phyloP scores from a whole-genome alignment of 2,797 vertebrate genomes.

The Hapalemur alaotrensis region DNA sequence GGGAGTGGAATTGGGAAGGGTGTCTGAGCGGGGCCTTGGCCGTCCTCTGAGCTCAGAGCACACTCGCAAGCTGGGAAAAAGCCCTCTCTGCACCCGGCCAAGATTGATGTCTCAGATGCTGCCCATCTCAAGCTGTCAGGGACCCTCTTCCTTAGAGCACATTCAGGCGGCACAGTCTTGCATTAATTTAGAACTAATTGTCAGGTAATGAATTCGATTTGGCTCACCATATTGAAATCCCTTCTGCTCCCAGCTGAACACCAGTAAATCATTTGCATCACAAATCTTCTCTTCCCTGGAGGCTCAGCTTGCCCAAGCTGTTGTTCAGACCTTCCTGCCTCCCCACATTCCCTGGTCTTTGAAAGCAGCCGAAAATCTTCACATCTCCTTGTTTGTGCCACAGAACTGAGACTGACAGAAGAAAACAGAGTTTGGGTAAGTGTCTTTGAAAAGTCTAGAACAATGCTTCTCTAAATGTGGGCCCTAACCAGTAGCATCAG shows the following conservation, averaged over 20 bases:
- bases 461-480: background rate
- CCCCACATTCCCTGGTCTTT: background rate
- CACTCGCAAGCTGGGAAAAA: background rate
- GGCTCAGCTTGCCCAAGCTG: slow-evolving; percentile 64
- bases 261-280: slow-evolving; percentile 79
- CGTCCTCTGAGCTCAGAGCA: background rate
- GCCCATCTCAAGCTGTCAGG: slow-evolving; percentile 67
- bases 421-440: background rate
- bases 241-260: slow-evolving; percentile 69
- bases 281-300: slow-evolving; percentile 73
- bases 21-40: background rate
- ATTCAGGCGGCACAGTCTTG: slow-evolving; percentile 49
- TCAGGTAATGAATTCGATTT: slow-evolving; percentile 82
- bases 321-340: slow-evolving; percentile 58
- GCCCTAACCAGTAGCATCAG: background rate
- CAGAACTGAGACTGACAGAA: background rate
- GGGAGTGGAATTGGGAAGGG: background rate
- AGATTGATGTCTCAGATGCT: slow-evolving; percentile 20
- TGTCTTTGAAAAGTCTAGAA: slow-evolving; percentile 6
- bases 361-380: slow-evolving; percentile 18
- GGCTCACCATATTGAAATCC: slow-evolving; percentile 74
- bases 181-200: slow-evolving; percentile 83
- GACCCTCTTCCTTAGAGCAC: slow-evolving; percentile 70
- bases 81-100: background rate
- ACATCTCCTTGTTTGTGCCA: background rate